Evolutionary conservation across 2,113 vertebrate species (phyloP), one percentile per base, ranked within the genome.

Genomic region (Ctenomys sociabilis): DNA sequence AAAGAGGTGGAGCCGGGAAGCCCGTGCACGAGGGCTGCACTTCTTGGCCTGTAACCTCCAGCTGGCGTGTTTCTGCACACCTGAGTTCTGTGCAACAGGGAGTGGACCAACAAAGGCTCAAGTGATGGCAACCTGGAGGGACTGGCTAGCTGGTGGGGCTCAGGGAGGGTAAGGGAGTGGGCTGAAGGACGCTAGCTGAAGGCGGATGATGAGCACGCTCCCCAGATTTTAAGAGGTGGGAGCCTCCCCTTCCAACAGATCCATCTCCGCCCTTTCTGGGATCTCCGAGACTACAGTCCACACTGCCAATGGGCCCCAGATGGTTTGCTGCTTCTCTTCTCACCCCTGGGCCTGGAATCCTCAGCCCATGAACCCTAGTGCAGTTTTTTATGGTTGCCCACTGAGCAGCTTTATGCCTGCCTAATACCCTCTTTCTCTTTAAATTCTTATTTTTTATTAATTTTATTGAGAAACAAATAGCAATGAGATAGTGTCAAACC

Each of bases 21-120:
- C 26, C 7, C 13, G 7, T 0, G 12, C 0, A 28, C 0, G 1
- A 14, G 0, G 5, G 12, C n/a, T 35, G 61, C 26, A 37, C 26
- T 2, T 13, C 32, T 3, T 61, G 37, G 30, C 40, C 4, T 22
- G 40, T 30, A 19, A 21, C 24, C 54, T 54, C 80, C 4, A 16
- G n/a, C 12, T 49, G 13, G 2, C 5, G 1, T 24, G 0, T n/a
- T 40, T 57, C 14, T 30, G 40, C 21, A 22, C 30, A 70, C 85
- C 84, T 24, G 14, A 61, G 9, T 6, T 40, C 64, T n/a, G 9
- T 30, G 40, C 1, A 52, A 32, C 49, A 1, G 12, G 24, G 17
- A 10, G 1, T 16, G 6, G 16, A 35, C 59, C 32, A 8, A 17
- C 2, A 26, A 30, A 68, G 1, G 2, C 17, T 81, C 28, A 13